Conservation (phyloP, 2,888 invertebrate species). For the Heliconius ethilla region DNA sequence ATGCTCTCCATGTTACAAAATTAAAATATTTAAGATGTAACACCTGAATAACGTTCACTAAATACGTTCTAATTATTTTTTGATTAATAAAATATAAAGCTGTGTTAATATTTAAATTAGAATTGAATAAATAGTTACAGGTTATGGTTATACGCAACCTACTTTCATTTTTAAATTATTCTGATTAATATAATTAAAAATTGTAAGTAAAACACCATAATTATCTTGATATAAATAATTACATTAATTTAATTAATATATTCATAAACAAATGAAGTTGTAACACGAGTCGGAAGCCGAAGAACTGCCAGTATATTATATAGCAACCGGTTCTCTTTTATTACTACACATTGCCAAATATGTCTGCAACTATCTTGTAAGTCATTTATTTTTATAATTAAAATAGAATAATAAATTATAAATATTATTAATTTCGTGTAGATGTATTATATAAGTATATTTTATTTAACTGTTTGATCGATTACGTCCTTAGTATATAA, state of each 20-base stretch:
- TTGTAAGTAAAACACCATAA: too few relatives aligned
- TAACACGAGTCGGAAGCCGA: conserved; percentile 40
- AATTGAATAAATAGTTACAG: background rate
- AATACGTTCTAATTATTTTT: conserved; percentile 12
- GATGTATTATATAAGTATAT: background rate
- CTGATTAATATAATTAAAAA: too few relatives aligned
- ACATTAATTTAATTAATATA: conserved; percentile 30
- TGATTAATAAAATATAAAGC: background rate
- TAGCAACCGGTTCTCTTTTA: conserved; percentile 49
- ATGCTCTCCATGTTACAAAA: conserved; percentile 3
- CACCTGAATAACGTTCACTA: background rate
- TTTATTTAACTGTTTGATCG: background rate
- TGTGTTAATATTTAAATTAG: conserved; percentile 9
- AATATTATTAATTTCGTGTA: background rate
- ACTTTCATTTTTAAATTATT: background rate
- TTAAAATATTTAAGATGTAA: conserved; percentile 8
- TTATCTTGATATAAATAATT: background rate
- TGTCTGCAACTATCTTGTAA: conserved; percentile 36
- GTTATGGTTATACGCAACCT: background rate
- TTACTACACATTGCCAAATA: conserved; percentile 46
- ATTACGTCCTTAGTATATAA: background rate
- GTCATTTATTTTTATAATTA: conserved; percentile 1
- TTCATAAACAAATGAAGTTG: conserved; percentile 34
- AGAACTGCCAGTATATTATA: conserved; percentile 42
- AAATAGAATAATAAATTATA: conserved; percentile 6